phyloP scores from a whole-genome alignment of 2,797 vertebrate genomes.

The Sebastes melanostomus region DNA sequence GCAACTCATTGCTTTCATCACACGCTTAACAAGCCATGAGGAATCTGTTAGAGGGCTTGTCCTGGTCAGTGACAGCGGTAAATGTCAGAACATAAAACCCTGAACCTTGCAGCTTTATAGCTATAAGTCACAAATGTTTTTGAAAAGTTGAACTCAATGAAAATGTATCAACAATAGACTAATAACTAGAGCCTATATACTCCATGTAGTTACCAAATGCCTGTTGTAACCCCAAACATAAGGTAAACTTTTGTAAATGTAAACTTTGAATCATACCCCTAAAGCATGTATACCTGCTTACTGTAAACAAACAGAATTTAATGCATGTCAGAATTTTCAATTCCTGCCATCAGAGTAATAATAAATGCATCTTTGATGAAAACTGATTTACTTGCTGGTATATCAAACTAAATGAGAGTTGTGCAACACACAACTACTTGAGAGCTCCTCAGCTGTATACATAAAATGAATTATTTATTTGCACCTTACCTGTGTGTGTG shows the following conservation, averaged over 20 bases:
- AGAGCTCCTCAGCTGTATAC: not conserved
- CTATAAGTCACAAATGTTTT: not conserved
- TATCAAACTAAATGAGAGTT: constrained; percentile 15
- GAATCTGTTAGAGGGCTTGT: not conserved
- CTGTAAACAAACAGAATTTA: not conserved
- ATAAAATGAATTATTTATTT: constrained; percentile 5
- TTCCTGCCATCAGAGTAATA: constrained; percentile 3
- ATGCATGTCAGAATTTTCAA: constrained; percentile 19
- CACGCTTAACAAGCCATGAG: not conserved
- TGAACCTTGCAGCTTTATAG: not conserved
- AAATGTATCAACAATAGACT: not conserved
- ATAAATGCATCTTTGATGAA: constrained; percentile 17
- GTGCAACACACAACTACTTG: not conserved
- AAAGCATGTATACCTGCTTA: not conserved
- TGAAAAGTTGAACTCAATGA: not conserved
- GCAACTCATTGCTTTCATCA: not conserved
- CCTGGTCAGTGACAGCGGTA: not conserved
- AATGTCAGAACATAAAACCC: not conserved
- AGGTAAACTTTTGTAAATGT: not conserved
- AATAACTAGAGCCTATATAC: not conserved
- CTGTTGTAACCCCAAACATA: not conserved
- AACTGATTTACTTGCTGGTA: constrained; percentile 1
- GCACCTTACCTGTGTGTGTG: constrained; percentile 71
- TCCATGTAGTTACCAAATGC: not conserved
- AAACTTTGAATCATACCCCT: constrained; percentile 13